These are phyloP conservation scores for Drosophila tristis DNA, from an alignment of 1,140 invertebrate species.

Conservation along the genomic window DNA sequence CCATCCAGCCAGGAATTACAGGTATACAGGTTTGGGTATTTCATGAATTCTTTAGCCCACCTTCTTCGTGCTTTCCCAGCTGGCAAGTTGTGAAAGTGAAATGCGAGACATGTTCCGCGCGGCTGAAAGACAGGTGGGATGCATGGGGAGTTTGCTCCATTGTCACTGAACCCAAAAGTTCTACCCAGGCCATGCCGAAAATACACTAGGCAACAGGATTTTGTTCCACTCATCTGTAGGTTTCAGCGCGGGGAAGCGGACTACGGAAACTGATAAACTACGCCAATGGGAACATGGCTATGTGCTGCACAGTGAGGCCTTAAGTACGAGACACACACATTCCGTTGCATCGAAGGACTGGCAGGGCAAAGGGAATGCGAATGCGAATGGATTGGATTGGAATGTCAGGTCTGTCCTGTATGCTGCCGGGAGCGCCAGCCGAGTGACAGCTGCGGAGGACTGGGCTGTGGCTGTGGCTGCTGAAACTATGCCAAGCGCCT, in stretches of 20 bases:
- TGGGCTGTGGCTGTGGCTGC: constrained; percentile 7
- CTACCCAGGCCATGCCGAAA: constrained; percentile 33
- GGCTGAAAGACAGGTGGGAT: constrained; percentile 18
- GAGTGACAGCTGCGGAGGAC: constrained; percentile 15
- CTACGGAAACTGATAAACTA: too few species aligned
- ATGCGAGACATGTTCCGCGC: constrained; percentile 52
- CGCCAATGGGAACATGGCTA: too few species aligned
- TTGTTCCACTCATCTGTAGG: too few species aligned
- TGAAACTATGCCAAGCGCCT: constrained; percentile 12
- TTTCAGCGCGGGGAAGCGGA: too few species aligned
- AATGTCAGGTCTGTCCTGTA: constrained; percentile 13
- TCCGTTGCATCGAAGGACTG: constrained; percentile 45
- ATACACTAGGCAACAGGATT: background rate
- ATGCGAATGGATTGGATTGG: constrained; percentile 28
- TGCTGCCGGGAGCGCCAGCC: background rate
- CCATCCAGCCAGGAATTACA: background rate
- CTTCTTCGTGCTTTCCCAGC: constrained; percentile 45
- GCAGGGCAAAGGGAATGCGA: constrained; percentile 22
- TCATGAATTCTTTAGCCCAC: constrained; percentile 71
- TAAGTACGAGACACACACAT: constrained; percentile 9
- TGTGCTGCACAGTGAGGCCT: constrained; percentile 18
- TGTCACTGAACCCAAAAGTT: constrained; percentile 51
- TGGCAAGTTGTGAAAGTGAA: constrained; percentile 74
- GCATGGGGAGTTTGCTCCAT: constrained; percentile 4
- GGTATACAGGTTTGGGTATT: constrained; percentile 35